phyloP scores from a whole-genome alignment of 2,113 vertebrate genomes.

The Grammomys surdaster region DNA sequence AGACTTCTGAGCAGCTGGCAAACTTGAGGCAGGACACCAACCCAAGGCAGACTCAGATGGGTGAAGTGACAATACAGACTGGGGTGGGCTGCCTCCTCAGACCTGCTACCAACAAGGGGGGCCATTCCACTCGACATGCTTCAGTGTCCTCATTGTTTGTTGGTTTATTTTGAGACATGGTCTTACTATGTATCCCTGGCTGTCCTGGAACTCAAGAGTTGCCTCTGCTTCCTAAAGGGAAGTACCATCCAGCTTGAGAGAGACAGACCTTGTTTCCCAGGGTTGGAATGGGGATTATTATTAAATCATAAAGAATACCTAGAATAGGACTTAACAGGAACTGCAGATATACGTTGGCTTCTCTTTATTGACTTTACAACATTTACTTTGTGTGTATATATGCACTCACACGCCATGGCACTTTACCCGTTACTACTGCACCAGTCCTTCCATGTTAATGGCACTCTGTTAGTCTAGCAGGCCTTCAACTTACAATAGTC shows the following conservation, averaged over 20 bases:
- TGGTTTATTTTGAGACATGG: neutral
- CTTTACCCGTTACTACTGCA: neutral
- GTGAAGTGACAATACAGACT: neutral
- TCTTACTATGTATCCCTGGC: neutral
- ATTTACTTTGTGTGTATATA: neutral
- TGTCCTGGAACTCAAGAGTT: neutral
- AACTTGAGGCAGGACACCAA: neutral
- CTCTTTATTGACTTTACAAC: neutral
- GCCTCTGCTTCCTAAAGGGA: neutral
- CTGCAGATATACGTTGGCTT: neutral
- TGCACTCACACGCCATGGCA: neutral
- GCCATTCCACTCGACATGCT: neutral
- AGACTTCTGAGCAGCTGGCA: slow-evolving; percentile 63
- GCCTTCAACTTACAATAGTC: neutral
- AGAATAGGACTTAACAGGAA: no score
- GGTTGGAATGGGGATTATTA: neutral
- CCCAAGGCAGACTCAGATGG: neutral
- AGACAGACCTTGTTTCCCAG: neutral
- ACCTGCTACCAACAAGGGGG: neutral
- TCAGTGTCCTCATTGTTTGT: neutral
- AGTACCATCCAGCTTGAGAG: neutral
- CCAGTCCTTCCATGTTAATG: neutral
- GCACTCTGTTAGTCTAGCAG: neutral
- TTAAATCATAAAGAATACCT: neutral
- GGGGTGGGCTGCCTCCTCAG: neutral